Percentiles rank a stretch among this genome's conserved stretches.
Conservation (phyloP, 2,797 vertebrate genomes). For the Glyptemys insculpta region DNA sequence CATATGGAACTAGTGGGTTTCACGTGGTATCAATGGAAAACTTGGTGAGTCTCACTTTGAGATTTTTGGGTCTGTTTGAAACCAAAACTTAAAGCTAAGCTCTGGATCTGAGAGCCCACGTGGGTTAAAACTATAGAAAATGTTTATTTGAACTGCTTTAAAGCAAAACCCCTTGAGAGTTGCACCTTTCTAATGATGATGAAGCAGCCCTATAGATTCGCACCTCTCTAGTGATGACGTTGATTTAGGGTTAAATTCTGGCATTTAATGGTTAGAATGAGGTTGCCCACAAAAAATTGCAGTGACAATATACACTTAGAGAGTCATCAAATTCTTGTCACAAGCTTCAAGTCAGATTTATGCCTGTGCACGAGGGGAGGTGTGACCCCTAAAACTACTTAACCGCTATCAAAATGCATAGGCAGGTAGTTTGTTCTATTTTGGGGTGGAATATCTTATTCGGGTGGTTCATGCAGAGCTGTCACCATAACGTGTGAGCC, state of each 20-base stretch:
- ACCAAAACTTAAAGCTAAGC: accelerated
- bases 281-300: background rate
- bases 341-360: background rate
- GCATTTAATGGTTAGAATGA: background rate
- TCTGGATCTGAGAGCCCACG: background rate
- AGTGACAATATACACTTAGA: background rate
- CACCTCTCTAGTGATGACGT: background rate
- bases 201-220: background rate
- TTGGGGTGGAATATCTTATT: background rate
- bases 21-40: background rate
- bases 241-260: background rate
- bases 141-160: background rate
- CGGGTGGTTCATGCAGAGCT: background rate
- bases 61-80: background rate
- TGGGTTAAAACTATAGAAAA: background rate
- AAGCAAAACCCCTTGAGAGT: too few relatives aligned
- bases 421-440: background rate
- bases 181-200: background rate
- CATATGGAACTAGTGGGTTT: background rate
- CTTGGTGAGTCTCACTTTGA: background rate
- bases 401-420: background rate
- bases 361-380: background rate
- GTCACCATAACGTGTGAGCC: background rate
- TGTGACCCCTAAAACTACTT: background rate
- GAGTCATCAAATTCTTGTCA: background rate